Percentiles rank a stretch among this genome's conserved stretches.
Evolutionary conservation across 2,113 vertebrate species (phyloP).

Genomic region (Harpagus bidentatus): DNA sequence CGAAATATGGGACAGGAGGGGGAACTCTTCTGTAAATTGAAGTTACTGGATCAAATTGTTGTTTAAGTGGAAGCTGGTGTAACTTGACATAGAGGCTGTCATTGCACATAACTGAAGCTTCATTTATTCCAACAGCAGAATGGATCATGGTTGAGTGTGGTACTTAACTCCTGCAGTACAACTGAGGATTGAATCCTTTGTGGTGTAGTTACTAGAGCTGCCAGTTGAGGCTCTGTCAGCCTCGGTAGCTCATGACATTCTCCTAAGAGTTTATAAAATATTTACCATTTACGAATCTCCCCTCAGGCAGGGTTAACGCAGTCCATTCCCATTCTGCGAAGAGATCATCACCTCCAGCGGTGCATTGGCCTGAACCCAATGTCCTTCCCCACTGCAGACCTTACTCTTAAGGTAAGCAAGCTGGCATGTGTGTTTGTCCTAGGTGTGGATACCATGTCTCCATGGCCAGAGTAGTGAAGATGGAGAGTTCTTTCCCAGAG

Average conservation of each 20-base stretch:
- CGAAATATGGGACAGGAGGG: neutral
- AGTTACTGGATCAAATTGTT: neutral
- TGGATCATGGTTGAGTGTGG: neutral
- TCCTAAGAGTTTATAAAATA: neutral
- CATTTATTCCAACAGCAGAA: neutral
- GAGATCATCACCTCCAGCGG: conserved; percentile 92
- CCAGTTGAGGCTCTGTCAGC: neutral
- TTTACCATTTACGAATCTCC: neutral
- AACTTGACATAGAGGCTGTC: neutral
- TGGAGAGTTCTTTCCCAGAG: neutral
- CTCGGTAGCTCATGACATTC: neutral
- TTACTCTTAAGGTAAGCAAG: conserved; percentile 90
- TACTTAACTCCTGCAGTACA: neutral
- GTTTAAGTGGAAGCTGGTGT: neutral
- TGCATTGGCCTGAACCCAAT: conserved; percentile 91
- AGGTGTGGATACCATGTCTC: neutral
- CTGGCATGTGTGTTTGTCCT: neutral
- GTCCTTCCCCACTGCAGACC: conserved; percentile 92
- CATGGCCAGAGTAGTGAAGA: neutral
- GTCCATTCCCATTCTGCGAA: conserved; percentile 90
- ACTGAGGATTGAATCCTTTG: neutral
- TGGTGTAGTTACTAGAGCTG: neutral
- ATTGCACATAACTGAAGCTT: neutral
- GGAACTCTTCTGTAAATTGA: neutral
- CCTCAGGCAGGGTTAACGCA: conserved; percentile 84